Conservation (phyloP, 2,113 vertebrate species). For the Cheilinus undulatus region DNA sequence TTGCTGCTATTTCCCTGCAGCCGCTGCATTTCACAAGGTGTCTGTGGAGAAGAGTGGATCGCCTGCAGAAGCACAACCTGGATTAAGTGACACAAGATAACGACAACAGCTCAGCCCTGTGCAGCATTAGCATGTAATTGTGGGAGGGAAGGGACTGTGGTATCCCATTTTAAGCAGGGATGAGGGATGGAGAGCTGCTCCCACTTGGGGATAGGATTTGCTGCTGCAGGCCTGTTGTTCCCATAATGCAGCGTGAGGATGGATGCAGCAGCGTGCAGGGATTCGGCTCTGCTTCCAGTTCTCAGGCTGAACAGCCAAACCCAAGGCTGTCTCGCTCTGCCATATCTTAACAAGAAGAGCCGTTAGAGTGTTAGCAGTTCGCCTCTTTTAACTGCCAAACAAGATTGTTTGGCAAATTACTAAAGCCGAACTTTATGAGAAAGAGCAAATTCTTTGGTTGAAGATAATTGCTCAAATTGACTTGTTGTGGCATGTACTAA, state of each 20-base stretch:
- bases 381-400: conserved; percentile 49
- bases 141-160: conserved; percentile 17
- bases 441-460: conserved; percentile 40
- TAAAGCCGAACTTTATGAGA: conserved; percentile 42
- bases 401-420: conserved; percentile 46
- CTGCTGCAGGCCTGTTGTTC: conserved; percentile 56
- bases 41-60: neutral
- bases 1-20: neutral
- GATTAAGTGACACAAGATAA: conserved; percentile 40
- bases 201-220: conserved; percentile 55
- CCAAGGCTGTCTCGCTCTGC: conserved; percentile 41
- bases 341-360: conserved; percentile 37
- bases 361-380: conserved; percentile 36
- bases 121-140: conserved; percentile 38
- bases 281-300: conserved; percentile 55
- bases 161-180: conserved; percentile 45
- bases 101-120: conserved; percentile 34
- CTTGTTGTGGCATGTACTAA: conserved; percentile 36
- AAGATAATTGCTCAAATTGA: conserved; percentile 39
- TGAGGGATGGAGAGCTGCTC: conserved; percentile 46
- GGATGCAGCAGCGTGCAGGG: conserved; percentile 32
- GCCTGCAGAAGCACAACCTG: conserved; percentile 8
- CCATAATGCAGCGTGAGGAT: conserved; percentile 65
- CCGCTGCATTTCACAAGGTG: neutral
- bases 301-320: conserved; percentile 50